Evolutionary conservation across 2,888 invertebrate species (phyloP).

Genomic region (Athalia circularis): DNA sequence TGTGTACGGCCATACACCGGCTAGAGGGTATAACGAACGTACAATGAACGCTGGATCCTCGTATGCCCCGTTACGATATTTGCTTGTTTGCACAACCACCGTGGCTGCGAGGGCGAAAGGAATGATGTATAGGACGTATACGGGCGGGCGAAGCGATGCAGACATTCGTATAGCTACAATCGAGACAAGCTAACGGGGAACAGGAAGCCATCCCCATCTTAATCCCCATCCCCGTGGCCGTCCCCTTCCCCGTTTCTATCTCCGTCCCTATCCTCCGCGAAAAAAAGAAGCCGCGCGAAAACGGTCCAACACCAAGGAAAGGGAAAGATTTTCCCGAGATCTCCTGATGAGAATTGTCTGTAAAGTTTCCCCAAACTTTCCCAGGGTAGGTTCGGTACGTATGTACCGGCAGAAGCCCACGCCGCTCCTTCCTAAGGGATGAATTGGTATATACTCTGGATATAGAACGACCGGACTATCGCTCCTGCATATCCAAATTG

Average conservation of each 20-base stretch:
- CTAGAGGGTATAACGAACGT: not conserved
- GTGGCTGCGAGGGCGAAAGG: not conserved
- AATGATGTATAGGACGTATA: not conserved
- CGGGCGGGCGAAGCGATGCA: not conserved
- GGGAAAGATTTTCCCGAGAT: slow-evolving; percentile 54
- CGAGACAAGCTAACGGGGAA: not conserved
- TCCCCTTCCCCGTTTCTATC: too few species aligned
- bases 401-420: not conserved
- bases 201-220: too few species aligned
- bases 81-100: slow-evolving; percentile 9
- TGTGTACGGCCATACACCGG: not conserved
- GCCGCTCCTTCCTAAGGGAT: not conserved
- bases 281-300: slow-evolving; percentile 27
- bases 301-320: slow-evolving; percentile 34
- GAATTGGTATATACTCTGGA: not conserved
- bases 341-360: slow-evolving; percentile 47
- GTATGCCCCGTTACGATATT: slow-evolving; percentile 8
- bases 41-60: not conserved
- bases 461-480: not conserved
- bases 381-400: not conserved
- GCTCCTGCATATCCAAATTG: not conserved
- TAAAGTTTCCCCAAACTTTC: slow-evolving; percentile 39
- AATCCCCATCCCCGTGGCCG: too few species aligned
- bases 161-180: not conserved
- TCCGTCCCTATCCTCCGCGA: not conserved